A percentile compares a stretch with the other conserved stretches of the same genome.
phyloP scores from a whole-genome alignment of 1,140 invertebrate genomes.

The Eueides isabella region DNA sequence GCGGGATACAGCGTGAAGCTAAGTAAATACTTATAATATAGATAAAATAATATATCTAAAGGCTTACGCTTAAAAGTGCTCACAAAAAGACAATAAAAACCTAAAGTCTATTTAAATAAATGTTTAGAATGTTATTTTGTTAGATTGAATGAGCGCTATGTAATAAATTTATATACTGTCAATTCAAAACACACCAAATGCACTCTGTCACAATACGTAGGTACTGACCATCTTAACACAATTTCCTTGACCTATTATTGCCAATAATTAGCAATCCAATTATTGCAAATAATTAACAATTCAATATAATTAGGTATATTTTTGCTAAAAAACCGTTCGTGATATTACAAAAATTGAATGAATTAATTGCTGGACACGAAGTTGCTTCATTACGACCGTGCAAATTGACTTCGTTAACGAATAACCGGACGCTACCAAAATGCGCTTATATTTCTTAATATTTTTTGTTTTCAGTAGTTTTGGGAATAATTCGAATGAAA shows the following conservation, averaged over 20 bases:
- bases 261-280: constrained; percentile 1
- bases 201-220: not conserved
- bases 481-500: constrained; percentile 5
- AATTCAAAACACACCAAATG: not conserved
- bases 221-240: not conserved
- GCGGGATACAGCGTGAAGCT: too few relatives aligned
- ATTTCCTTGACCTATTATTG: not conserved
- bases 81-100: too few relatives aligned
- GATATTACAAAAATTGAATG: constrained; percentile 35
- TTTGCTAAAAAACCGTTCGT: constrained; percentile 15
- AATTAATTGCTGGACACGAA: constrained; percentile 43
- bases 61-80: too few relatives aligned
- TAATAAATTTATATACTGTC: not conserved
- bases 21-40: too few relatives aligned
- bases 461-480: constrained; percentile 31
- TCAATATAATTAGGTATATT: constrained; percentile 23
- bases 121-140: too few relatives aligned
- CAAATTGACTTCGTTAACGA: constrained; percentile 47
- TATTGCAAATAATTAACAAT: constrained; percentile 10
- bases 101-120: too few relatives aligned
- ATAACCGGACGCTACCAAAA: constrained; percentile 30
- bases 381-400: constrained; percentile 44
- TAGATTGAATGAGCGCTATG: too few relatives aligned
- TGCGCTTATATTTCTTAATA: constrained; percentile 23
- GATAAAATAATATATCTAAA: too few relatives aligned